These are phyloP conservation scores for Drosophila tani DNA, from an alignment of 1,140 invertebrate genomes.

Conservation along the genomic window DNA sequence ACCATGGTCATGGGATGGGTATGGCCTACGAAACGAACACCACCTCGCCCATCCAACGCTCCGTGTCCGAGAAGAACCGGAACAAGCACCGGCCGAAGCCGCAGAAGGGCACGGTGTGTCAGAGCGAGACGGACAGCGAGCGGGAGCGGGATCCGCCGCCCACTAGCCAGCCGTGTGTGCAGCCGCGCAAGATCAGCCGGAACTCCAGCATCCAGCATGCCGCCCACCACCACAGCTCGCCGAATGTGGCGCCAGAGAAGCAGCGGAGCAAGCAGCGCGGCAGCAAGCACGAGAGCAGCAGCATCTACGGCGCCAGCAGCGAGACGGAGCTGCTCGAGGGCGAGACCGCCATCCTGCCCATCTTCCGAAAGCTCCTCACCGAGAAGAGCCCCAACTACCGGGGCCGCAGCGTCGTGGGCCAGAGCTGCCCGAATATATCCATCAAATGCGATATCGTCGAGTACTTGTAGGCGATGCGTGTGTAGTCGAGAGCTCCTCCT, in stretches of 20 bases:
- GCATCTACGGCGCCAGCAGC: constrained; percentile 91
- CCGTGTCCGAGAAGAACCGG: constrained; percentile 87
- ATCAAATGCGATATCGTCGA: constrained; percentile 98
- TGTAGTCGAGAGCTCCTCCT: constrained; percentile 49
- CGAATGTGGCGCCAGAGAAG: constrained; percentile 83
- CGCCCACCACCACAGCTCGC: constrained; percentile 84
- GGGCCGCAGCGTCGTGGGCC: constrained; percentile 86
- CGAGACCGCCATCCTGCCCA: constrained; percentile 93
- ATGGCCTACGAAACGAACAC: constrained; percentile 74
- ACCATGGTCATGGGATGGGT: constrained; percentile 77
- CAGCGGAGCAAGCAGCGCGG: constrained; percentile 74
- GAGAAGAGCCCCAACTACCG: constrained; percentile 87
- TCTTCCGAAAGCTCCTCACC: constrained; percentile 95
- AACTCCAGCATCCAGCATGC: constrained; percentile 80
- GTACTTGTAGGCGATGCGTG: constrained; percentile 89
- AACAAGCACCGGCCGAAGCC: constrained; percentile 85
- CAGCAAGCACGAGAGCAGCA: constrained; percentile 71
- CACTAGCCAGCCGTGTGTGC: constrained; percentile 60
- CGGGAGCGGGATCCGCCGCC: constrained; percentile 85
- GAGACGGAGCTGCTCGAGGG: constrained; percentile 92
- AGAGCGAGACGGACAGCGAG: constrained; percentile 86
- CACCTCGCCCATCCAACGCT: constrained; percentile 87
- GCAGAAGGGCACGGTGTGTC: constrained; percentile 86
- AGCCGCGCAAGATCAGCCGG: constrained; percentile 73
- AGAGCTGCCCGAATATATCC: constrained; percentile 96